Evolutionary conservation across 1,140 invertebrate species (phyloP).

Genomic region (Arion vulgaris): DNA sequence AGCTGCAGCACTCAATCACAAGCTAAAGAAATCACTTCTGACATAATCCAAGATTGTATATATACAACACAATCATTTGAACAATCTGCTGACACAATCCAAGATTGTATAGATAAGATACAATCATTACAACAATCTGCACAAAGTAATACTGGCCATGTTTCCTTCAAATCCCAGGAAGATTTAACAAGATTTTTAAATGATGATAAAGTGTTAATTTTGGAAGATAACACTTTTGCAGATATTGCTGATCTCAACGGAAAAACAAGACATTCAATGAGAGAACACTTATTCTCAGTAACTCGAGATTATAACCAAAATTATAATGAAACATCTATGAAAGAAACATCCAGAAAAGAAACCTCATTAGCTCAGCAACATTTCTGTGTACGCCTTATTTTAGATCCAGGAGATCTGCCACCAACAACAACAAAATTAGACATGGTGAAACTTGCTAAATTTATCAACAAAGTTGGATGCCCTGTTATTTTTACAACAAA

Average conservation of each 20-base stretch:
- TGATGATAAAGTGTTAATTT: too few relatives aligned
- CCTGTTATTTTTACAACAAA: background rate
- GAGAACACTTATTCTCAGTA: background rate
- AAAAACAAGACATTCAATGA: too few relatives aligned
- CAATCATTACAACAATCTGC: too few relatives aligned
- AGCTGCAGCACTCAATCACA: background rate
- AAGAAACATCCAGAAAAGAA: background rate
- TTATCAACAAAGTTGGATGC: background rate
- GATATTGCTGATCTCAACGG: background rate
- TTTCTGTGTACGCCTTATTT: background rate
- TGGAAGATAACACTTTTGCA: too few relatives aligned
- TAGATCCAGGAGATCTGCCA: background rate
- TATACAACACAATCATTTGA: too few relatives aligned
- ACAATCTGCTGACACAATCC: background rate
- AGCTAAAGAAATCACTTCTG: background rate
- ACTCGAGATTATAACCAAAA: background rate
- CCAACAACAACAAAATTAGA: background rate
- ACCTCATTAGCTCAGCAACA: background rate
- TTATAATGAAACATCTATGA: background rate
- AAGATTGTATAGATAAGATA: too few relatives aligned
- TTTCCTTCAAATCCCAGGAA: too few relatives aligned
- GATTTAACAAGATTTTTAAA: too few relatives aligned
- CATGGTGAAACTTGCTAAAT: background rate
- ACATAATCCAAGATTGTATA: background rate
- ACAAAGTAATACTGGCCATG: too few relatives aligned